Evolutionary conservation across 2,113 vertebrate genomes (phyloP).

Genomic region (Fukomys damarensis): DNA sequence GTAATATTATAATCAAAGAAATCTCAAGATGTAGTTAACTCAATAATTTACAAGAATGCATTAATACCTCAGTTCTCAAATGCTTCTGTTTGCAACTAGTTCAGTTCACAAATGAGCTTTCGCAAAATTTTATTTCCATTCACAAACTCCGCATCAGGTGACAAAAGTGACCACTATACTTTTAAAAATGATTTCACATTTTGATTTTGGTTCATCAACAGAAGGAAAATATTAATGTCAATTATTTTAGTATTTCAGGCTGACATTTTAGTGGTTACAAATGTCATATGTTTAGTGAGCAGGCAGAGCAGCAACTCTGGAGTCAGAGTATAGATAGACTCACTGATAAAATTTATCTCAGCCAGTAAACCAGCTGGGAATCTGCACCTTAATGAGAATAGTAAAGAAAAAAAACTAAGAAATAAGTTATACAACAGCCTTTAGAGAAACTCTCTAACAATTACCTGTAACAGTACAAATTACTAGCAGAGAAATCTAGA

Average conservation of each 20-base stretch:
- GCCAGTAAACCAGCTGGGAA: background rate
- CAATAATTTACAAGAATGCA: background rate
- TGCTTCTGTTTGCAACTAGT: background rate
- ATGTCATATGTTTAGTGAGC: background rate
- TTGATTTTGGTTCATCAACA: background rate
- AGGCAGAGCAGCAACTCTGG: background rate
- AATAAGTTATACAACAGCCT: background rate
- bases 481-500: background rate
- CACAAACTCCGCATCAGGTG: background rate
- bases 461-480: background rate
- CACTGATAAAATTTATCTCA: background rate
- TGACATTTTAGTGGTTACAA: background rate
- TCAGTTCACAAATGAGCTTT: background rate
- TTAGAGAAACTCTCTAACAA: background rate
- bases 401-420: background rate
- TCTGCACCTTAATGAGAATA: background rate
- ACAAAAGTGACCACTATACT: background rate
- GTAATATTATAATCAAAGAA: conserved; percentile 50
- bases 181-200: background rate
- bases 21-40: conserved; percentile 1
- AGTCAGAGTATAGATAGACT: background rate
- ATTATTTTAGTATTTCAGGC: background rate
- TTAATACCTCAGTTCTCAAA: background rate
- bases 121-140: background rate
- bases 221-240: background rate